Evolutionary conservation across 2,797 vertebrate genomes (phyloP), one percentile per base, ranked within the genome.

Genomic region (Acanthurus tractus): DNA sequence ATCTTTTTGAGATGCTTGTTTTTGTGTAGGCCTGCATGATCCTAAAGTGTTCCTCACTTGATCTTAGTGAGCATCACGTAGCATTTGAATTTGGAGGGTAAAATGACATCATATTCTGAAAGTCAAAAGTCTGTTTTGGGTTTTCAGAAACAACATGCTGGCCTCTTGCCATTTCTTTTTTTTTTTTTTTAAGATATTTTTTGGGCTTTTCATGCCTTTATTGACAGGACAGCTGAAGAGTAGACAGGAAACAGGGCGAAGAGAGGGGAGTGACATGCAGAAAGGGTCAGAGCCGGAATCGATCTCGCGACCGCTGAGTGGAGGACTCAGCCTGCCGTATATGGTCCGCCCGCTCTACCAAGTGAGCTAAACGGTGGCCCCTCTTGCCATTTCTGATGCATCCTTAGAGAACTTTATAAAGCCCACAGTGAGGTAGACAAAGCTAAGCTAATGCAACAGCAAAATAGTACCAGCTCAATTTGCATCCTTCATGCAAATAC

Each of bases 1-100:
- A 73, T 6, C 2, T 54, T 57, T 74, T 75, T 64, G 13, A 76
- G 64, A 74, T 44, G 61, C 10, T 10, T 50, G 12, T n/a, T 34
- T 40, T 50, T 0, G 2, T 50, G 45, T 34, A 23, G 38, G 17
- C 46, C 18, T 13, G 34, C 2, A 15, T 25, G 6, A 20, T 36
- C 23, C 29, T 18, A 45, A 48, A 1, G 17, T 54, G 57, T 29
- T 40, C 45, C 20, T 46, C 20, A 38, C 23, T 34, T 3, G 4
- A 36, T 38, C 29, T 44, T 25, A 2, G 14, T 53, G 12, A 12
- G 12, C 29, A 46, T 53, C 38, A 34, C 46, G 25, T 6, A 14
- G n/a, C 36, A n/a, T 36, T 23, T 34, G 22, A 55, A 49, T 4
- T 22, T 46, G 14, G 14, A 4, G 8, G 3, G 17, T 13, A 13